phyloP scores from a whole-genome alignment of 2,113 vertebrate genomes.

The Megaleporinus macrocephalus region DNA sequence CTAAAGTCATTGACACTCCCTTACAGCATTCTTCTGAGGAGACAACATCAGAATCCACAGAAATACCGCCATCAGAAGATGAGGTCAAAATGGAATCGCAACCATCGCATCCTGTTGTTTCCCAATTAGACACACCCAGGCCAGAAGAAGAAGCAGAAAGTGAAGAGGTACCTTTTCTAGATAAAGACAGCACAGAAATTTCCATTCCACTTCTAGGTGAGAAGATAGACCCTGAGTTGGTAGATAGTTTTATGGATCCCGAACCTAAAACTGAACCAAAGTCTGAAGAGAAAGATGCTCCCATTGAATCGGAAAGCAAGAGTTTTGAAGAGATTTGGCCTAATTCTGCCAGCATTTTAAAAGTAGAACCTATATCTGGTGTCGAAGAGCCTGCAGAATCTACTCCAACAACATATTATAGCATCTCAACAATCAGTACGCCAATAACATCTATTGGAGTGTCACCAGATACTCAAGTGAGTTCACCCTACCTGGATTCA shows the following conservation, averaged over 20 bases:
- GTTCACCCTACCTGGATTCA: constrained; percentile 57
- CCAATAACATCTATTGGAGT: constrained; percentile 64
- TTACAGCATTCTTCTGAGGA: constrained; percentile 26
- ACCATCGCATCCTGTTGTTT: not conserved
- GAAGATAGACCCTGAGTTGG: constrained; percentile 74
- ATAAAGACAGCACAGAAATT: constrained; percentile 62
- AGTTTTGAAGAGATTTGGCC: constrained; percentile 75
- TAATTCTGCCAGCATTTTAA: constrained; percentile 80
- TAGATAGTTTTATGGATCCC: constrained; percentile 67
- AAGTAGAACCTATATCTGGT: constrained; percentile 63
- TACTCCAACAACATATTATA: constrained; percentile 59
- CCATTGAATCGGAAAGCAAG: constrained; percentile 68
- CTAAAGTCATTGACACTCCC: constrained; percentile 15
- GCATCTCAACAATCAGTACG: constrained; percentile 60
- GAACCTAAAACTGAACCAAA: constrained; percentile 64
- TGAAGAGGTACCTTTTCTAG: constrained; percentile 63
- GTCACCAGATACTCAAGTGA: constrained; percentile 66
- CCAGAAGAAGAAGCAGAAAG: constrained; percentile 53
- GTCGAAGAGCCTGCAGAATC: constrained; percentile 66
- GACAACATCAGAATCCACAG: constrained; percentile 30
- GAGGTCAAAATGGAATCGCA: constrained; percentile 39
- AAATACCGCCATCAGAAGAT: constrained; percentile 32
- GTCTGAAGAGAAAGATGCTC: constrained; percentile 53
- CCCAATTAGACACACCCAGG: constrained; percentile 26
- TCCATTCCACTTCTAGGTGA: constrained; percentile 79